Evolutionary conservation across 2,797 vertebrate species (phyloP).

Genomic region (Fistularia tabacaria): DNA sequence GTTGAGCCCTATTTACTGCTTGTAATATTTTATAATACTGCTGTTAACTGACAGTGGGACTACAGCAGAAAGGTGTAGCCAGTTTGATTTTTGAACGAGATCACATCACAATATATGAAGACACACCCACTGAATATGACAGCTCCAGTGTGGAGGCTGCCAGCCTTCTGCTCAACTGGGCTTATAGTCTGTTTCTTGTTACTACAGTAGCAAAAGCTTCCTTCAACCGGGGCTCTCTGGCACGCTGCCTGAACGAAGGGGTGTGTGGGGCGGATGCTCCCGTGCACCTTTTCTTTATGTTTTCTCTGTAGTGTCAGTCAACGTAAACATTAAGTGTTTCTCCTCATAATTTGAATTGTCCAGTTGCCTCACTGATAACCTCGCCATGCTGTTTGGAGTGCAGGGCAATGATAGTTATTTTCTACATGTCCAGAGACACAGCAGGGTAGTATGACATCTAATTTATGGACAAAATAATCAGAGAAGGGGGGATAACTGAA

Average conservation of each 20-base stretch:
- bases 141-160: slow-evolving; percentile 43
- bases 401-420: slow-evolving; percentile 5
- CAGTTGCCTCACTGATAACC: slow-evolving; percentile 1
- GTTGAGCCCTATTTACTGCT: too few relatives aligned
- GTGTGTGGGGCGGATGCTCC: slow-evolving; percentile 37
- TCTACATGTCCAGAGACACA: slow-evolving; percentile 1
- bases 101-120: not conserved
- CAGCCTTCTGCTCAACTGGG: slow-evolving; percentile 39
- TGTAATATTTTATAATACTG: too few relatives aligned
- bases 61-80: too few relatives aligned
- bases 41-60: too few relatives aligned
- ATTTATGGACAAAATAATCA: slow-evolving; percentile 36
- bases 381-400: slow-evolving; percentile 1
- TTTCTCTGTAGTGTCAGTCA: slow-evolving; percentile 41
- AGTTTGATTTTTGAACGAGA: not conserved
- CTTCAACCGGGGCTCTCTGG: slow-evolving; percentile 61
- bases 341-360: not conserved
- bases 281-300: slow-evolving; percentile 44
- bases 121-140: not conserved
- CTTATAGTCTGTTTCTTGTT: slow-evolving; percentile 97
- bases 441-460: not conserved
- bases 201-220: slow-evolving; percentile 82
- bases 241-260: slow-evolving; percentile 59
- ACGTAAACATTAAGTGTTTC: not conserved
- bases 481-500: slow-evolving; percentile 70